These are phyloP conservation scores for Centropristis striata DNA, from an alignment of 2,113 vertebrate genomes.

Conservation along the genomic window DNA sequence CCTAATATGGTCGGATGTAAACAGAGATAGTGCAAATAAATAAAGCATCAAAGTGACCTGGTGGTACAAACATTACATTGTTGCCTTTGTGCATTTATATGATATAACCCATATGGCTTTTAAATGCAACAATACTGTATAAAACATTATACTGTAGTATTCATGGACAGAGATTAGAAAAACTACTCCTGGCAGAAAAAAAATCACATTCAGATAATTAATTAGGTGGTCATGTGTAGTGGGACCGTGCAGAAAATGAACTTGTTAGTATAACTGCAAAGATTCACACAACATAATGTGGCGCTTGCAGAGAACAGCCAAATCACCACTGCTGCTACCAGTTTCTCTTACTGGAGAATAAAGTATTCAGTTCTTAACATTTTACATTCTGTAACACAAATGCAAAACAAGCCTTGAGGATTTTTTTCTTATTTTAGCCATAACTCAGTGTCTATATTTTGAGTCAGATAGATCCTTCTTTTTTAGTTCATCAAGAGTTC, in stretches of 20 bases:
- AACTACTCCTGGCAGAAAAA: background rate
- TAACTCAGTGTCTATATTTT: background rate
- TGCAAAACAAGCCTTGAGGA: background rate
- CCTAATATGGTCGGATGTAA: too few relatives aligned
- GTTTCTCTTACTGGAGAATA: conserved; percentile 21
- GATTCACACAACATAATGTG: conserved; percentile 76
- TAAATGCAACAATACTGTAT: background rate
- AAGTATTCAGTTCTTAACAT: conserved; percentile 11
- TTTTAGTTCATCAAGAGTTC: conserved; percentile 8
- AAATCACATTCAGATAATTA: conserved; percentile 38
- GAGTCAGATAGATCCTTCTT: background rate
- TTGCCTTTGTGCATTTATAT: background rate
- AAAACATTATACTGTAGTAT: background rate
- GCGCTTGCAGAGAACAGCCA: conserved; percentile 60
- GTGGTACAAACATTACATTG: background rate
- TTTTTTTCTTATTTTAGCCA: background rate
- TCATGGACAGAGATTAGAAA: background rate
- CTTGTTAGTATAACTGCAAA: conserved; percentile 68
- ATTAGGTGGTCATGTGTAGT: conserved; percentile 43
- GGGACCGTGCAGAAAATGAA: conserved; percentile 17
- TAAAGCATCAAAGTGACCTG: too few relatives aligned
- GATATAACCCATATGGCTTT: background rate
- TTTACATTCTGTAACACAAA: background rate
- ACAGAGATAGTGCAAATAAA: too few relatives aligned
- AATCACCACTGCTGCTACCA: conserved; percentile 51